Base-by-base conservation (phyloP, 2,797 vertebrate species). In the Semaprochilodus insignis region DNA sequence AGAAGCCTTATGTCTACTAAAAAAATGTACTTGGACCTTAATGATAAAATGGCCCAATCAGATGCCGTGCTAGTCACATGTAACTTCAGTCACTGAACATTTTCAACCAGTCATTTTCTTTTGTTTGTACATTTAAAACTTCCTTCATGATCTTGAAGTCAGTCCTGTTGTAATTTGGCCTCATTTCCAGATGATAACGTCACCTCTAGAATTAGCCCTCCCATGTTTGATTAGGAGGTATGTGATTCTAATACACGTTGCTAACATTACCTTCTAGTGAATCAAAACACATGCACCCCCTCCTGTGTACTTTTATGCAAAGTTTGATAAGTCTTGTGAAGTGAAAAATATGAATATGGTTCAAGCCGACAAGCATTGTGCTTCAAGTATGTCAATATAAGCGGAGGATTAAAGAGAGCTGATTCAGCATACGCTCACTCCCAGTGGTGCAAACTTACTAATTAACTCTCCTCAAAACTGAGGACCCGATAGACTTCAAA, bases 401-500 rank as follows among this genome's bases (percentile, higher is more conserved):
- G 34, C 7, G 17, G 17, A 69, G 21, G 16, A 36, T 84, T 81
- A 59, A 51, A 71, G 52, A 23, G 4, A 21, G 31, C 55, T 72
- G 86, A 80, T 48, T 82, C 87, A 76, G 82, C 70, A 31, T 44
- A 59, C 65, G 79, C 74, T 71, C 79, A 65, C 21, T 57, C 75
- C 19, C 74, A 72, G 51, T 14, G 34, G 59, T 63, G 57, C 77
- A 71, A 78, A 86, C 80, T 73, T 72, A 65, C 65, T 81, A 87
- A 83, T 85, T 79, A 87, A 83, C 83, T 51, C n/a, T 81, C 34
- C 36, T 74, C 44, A 16, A 44, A 60, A 40, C 55, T 71, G 63
- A 51, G 67, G 69, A 54, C 48, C 60, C 51, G 65, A 80, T 65
- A 76, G 82, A 34, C 21, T 62, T 21, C 54, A 51, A 65, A 74